Evolutionary conservation across 2,797 vertebrate species (phyloP).

Genomic region (Hephaestus fuliginosus): DNA sequence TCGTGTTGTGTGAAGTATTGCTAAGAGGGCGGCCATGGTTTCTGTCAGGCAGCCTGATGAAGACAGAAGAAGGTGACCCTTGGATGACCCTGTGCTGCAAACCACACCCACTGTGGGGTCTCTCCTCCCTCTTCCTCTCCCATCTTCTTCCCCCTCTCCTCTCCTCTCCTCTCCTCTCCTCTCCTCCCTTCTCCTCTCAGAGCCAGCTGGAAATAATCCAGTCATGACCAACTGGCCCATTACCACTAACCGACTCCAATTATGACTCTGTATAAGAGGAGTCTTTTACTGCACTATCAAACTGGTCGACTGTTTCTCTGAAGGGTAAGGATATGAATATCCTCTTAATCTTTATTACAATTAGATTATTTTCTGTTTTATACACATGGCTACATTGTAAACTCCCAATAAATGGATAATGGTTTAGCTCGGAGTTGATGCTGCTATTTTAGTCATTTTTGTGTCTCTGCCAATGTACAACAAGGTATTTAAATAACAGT

Average conservation of each 20-base stretch:
- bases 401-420: slow-evolving; percentile 29
- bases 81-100: slow-evolving; percentile 65
- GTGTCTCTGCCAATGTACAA: slow-evolving; percentile 25
- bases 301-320: slow-evolving; percentile 60
- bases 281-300: slow-evolving; percentile 61
- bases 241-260: slow-evolving; percentile 76
- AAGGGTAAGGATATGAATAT: slow-evolving; percentile 61
- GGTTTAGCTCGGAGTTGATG: slow-evolving; percentile 19
- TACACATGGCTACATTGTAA: slow-evolving; percentile 31
- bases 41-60: slow-evolving; percentile 63
- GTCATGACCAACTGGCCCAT: slow-evolving; percentile 82
- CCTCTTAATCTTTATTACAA: slow-evolving; percentile 56
- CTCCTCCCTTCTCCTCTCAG: slow-evolving; percentile 38
- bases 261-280: slow-evolving; percentile 66
- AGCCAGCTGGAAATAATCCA: slow-evolving; percentile 80
- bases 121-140: slow-evolving; percentile 17
- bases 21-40: slow-evolving; percentile 29
- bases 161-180: slow-evolving; percentile 10
- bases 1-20: not conserved
- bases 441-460: slow-evolving; percentile 25
- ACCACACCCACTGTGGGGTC: slow-evolving; percentile 64
- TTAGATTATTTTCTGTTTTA: slow-evolving; percentile 52
- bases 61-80: slow-evolving; percentile 68
- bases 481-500: slow-evolving; percentile 24
- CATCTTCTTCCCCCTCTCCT: slow-evolving; percentile 2